Evolutionary conservation across 2,888 invertebrate species (phyloP), one percentile per base, ranked within the genome.

Genomic region (Amaurobius ferox): DNA sequence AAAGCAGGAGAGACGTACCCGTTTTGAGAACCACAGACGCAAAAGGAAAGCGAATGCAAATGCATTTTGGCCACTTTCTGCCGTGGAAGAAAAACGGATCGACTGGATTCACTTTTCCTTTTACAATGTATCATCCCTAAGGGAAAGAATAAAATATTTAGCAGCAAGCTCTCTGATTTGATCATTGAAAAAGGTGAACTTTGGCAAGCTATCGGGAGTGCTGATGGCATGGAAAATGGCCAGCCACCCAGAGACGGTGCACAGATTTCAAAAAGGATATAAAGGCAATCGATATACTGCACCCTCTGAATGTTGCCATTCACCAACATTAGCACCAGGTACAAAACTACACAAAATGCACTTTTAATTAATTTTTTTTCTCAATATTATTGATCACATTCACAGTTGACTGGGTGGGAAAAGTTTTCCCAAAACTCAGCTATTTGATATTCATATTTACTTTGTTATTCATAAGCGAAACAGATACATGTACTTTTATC

Each of bases 101-200:
- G 19, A 39, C 44, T 44, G n/a, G n/a, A n/a, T n/a, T n/a, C n/a
- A n/a, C n/a, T n/a, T n/a, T n/a, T n/a, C n/a, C n/a, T 48, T 71
- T 55, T 71, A 0, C 55, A 30, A n/a, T 2, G 7, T 32, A 55
- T 40, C 16, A 28, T 39, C 66, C 35, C 40, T 67, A 66, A 19
- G 28, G 48, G 64, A 62, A 67, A 72, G 76, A 70, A 66, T 79
- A 74, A 87, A 87, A 87, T 74, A 74, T 32, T 64, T 55, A 81
- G 76, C 72, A 77, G 77, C 81, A 86, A 87, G 87, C 87, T 87
- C 87, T 78, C 78, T 81, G 80, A 68, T 87, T 87, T 87, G 87
- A 87, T 87, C 87, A 76, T 87, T 77, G 48, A 76, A 71, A 55
- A 81, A 68, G 70, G 74, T 73, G 68, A 77, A 87, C 87, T 87